phyloP scores from a whole-genome alignment of 2,113 vertebrate genomes.

The Ancistrus triradiatus region DNA sequence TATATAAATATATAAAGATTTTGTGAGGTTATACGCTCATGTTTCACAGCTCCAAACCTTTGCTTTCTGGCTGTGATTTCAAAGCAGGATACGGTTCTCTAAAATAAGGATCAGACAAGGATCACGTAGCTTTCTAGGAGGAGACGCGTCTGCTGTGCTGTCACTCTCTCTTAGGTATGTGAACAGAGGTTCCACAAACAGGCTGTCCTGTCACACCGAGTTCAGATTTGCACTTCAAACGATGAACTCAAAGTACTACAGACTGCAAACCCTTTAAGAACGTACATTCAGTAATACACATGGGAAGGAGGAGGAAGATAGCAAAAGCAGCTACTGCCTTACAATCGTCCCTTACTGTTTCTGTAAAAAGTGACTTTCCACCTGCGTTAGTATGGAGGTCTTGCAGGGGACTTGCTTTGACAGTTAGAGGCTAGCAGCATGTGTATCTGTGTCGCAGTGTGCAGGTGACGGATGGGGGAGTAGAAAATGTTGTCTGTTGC shows the following conservation, averaged over 20 bases:
- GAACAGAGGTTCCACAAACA: slow-evolving; percentile 22
- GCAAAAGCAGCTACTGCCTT: slow-evolving; percentile 26
- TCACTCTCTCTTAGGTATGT: slow-evolving; percentile 22
- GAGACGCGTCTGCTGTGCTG: slow-evolving; percentile 27
- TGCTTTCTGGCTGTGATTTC: not conserved
- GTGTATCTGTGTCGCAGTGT: too few relatives aligned
- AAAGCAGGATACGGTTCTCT: slow-evolving; percentile 24
- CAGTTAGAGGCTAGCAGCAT: slow-evolving; percentile 3
- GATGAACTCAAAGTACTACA: slow-evolving; percentile 22
- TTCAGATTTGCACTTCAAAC: slow-evolving; percentile 46
- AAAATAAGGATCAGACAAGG: slow-evolving; percentile 33
- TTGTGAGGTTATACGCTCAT: too few relatives aligned
- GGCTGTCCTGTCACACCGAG: slow-evolving; percentile 21
- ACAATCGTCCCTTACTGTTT: slow-evolving; percentile 38
- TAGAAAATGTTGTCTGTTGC: slow-evolving; percentile 20
- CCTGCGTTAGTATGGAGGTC: slow-evolving; percentile 31
- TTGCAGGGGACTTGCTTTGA: slow-evolving; percentile 33
- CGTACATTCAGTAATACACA: too few relatives aligned
- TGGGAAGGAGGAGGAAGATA: slow-evolving; percentile 6
- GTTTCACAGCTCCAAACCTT: too few relatives aligned
- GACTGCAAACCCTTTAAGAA: too few relatives aligned
- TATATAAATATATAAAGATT: too few relatives aligned
- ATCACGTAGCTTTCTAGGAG: slow-evolving; percentile 12
- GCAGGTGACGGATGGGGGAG: too few relatives aligned
- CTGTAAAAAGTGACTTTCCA: slow-evolving; percentile 32